Percentiles rank a stretch among this genome's conserved stretches.
Conservation (phyloP, 2,113 vertebrate genomes). For the Daubentonia madagascariensis region DNA sequence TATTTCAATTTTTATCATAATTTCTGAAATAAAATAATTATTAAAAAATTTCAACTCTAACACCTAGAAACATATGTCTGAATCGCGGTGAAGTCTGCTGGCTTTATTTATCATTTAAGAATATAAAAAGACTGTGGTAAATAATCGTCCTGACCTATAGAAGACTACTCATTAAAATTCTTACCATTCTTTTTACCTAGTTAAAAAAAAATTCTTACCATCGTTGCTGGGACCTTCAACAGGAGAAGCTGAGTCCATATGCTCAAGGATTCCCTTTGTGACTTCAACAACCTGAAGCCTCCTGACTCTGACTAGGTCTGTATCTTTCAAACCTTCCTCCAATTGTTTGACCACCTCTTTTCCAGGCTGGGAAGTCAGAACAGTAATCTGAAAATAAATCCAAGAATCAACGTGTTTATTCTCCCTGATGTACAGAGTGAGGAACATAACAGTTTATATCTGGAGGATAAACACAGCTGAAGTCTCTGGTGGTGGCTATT, state of each 20-base stretch:
- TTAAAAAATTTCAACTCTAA: neutral
- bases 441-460: neutral
- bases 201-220: constrained; percentile 61
- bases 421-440: neutral
- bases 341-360: constrained; percentile 84
- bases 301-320: constrained; percentile 86
- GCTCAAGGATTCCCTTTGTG: constrained; percentile 67
- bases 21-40: constrained; percentile 44
- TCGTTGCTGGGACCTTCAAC: constrained; percentile 62
- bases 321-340: constrained; percentile 86
- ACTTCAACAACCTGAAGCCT: constrained; percentile 90
- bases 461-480: neutral
- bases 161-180: neutral
- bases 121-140: neutral
- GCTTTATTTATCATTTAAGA: constrained; percentile 1
- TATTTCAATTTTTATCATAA: constrained; percentile 24
- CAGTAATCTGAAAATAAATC: constrained; percentile 87
- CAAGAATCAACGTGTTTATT: neutral
- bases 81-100: neutral
- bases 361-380: constrained; percentile 89
- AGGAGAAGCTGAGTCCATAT: constrained; percentile 21
- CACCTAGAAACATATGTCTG: neutral
- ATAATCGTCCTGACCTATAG: neutral
- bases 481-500: neutral
- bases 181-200: neutral